Conservation (phyloP, 2,888 invertebrate genomes). For the Meliscaeva auricollis region DNA sequence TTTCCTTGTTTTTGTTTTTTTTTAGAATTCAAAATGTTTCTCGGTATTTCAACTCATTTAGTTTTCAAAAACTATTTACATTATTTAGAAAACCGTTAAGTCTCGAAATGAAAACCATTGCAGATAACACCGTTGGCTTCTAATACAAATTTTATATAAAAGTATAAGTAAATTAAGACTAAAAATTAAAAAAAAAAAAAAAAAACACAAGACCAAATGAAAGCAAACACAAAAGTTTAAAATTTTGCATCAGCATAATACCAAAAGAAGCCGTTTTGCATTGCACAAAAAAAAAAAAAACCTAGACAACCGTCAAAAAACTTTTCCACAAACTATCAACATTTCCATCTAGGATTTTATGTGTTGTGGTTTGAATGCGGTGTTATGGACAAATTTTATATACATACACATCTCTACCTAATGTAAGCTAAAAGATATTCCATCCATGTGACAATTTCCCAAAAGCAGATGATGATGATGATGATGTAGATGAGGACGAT, state of each 20-base stretch:
- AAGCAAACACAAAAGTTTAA: conserved; percentile 2
- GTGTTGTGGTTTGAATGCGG: conserved; percentile 17
- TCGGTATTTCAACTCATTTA: no score
- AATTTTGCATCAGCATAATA: neutral
- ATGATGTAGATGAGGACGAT: neutral
- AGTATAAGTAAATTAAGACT: no score
- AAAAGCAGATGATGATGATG: conserved; percentile 35
- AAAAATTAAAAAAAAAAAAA: no score
- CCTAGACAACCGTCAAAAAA: conserved; percentile 19
- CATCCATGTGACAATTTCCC: conserved; percentile 54
- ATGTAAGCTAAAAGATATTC: neutral
- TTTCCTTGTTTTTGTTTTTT: no score
- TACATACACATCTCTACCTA: neutral
- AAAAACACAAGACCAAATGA: neutral
- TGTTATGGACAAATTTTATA: conserved; percentile 39
- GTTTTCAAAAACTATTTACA: no score
- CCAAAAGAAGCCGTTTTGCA: neutral
- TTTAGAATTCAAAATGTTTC: no score
- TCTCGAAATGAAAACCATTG: no score
- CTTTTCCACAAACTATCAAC: conserved; percentile 25
- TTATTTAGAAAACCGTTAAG: no score
- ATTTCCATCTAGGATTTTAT: conserved; percentile 34
- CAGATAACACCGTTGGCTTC: no score
- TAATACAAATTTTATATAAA: no score
- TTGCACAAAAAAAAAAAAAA: neutral